These are phyloP conservation scores for Lacanobia oleracea DNA, from an alignment of 2,888 invertebrate genomes.

Conservation along the genomic window DNA sequence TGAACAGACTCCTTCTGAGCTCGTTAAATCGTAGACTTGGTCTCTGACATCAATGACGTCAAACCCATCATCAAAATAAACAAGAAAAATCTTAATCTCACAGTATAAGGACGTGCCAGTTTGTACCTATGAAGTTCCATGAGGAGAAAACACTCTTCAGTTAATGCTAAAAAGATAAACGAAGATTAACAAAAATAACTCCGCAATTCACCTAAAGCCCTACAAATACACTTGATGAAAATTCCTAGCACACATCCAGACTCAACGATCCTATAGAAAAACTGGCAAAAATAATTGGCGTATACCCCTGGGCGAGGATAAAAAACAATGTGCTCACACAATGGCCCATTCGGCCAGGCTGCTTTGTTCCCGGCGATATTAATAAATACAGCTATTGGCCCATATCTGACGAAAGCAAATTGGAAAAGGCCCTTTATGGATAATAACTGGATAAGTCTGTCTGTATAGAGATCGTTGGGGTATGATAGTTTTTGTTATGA, in stretches of 20 bases:
- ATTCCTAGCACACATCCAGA: conserved; percentile 17
- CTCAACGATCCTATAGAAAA: conserved; percentile 13
- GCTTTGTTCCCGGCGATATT: conserved; percentile 49
- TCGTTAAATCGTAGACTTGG: too few relatives aligned
- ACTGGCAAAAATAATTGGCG: conserved; percentile 54
- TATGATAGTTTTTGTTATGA: conserved; percentile 9
- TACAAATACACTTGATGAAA: conserved; percentile 15
- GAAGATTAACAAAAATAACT: conserved; percentile 1
- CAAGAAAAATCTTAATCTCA: too few relatives aligned
- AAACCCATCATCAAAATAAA: too few relatives aligned
- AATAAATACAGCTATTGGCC: conserved; percentile 50
- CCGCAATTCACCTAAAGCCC: background rate
- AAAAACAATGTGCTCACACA: conserved; percentile 56
- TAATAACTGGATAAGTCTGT: conserved; percentile 23
- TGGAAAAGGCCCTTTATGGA: conserved; percentile 26
- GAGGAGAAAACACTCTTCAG: too few relatives aligned
- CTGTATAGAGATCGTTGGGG: background rate
- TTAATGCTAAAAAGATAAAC: background rate
- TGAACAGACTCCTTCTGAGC: too few relatives aligned
- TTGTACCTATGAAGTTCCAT: too few relatives aligned
- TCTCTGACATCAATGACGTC: too few relatives aligned
- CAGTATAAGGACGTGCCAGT: too few relatives aligned
- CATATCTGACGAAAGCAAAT: conserved; percentile 43
- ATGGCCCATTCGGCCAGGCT: conserved; percentile 41
- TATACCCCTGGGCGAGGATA: conserved; percentile 42